A percentile compares a stretch with the other conserved stretches of the same genome.
Evolutionary conservation across 2,797 vertebrate species (phyloP).

Genomic region (Epinephelus awoara): DNA sequence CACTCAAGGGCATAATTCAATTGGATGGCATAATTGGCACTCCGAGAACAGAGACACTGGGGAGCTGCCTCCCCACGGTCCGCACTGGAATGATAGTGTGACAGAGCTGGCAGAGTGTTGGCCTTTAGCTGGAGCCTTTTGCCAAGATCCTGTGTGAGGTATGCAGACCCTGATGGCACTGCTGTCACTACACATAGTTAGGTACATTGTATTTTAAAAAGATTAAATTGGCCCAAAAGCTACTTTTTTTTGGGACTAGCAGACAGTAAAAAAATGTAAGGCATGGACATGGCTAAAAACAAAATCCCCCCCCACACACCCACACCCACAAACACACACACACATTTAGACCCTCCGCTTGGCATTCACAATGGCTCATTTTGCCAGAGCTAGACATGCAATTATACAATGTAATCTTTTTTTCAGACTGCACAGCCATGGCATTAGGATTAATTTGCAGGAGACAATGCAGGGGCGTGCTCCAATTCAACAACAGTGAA

Average conservation of each 20-base stretch:
- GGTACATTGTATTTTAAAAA: slow-evolving; percentile 26
- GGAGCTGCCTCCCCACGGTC: slow-evolving; percentile 64
- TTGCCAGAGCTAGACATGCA: slow-evolving; percentile 61
- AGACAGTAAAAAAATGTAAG: background rate
- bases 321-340: too few relatives aligned
- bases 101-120: slow-evolving; percentile 64
- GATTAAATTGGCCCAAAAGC: slow-evolving; percentile 21
- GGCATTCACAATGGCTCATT: slow-evolving; percentile 64
- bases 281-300: slow-evolving; percentile 3
- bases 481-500: slow-evolving; percentile 66
- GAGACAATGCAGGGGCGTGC: slow-evolving; percentile 67
- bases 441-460: slow-evolving; percentile 74
- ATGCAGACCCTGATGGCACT: slow-evolving; percentile 38
- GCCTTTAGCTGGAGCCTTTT: slow-evolving; percentile 57
- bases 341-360: slow-evolving; percentile 29
- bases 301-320: slow-evolving; percentile 1
- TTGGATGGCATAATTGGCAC: slow-evolving; percentile 76
- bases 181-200: slow-evolving; percentile 52
- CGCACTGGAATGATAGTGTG: slow-evolving; percentile 56
- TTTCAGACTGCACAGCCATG: slow-evolving; percentile 60
- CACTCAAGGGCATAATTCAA: slow-evolving; percentile 77
- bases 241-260: background rate
- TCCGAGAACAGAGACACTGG: slow-evolving; percentile 61
- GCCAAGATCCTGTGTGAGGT: slow-evolving; percentile 67
- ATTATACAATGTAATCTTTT: slow-evolving; percentile 74